These are phyloP conservation scores for Halichondria panicea DNA, from an alignment of 37 sponge, comb jelly and placozoan species.

Conservation along the genomic window DNA sequence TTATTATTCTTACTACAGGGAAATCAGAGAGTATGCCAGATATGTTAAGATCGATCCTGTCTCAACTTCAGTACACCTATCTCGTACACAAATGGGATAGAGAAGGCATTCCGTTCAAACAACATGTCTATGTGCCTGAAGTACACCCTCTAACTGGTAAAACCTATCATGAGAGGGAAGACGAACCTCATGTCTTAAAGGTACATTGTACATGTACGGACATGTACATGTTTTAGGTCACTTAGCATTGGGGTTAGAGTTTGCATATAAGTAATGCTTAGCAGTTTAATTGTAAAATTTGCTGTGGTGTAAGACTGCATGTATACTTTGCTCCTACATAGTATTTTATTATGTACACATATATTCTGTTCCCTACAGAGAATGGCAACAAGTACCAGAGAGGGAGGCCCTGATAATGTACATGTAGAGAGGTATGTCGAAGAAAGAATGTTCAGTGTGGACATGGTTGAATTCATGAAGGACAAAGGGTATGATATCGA, in stretches of 20 bases:
- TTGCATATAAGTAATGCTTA: not conserved
- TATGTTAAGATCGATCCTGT: conserved; percentile 7
- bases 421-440: conserved; percentile 22
- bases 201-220: not conserved
- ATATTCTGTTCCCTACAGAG: too few relatives aligned
- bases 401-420: conserved; percentile 14
- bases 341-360: too few relatives aligned
- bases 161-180: conserved; percentile 21
- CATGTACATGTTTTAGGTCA: not conserved
- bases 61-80: not conserved
- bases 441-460: conserved; percentile 4
- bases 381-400: conserved; percentile 4
- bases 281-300: not conserved
- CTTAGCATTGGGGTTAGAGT: not conserved
- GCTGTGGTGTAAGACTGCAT: too few relatives aligned
- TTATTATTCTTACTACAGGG: too few relatives aligned
- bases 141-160: not conserved
- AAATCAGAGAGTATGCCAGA: not conserved
- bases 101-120: conserved; percentile 3
- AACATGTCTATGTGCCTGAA: conserved; percentile 9
- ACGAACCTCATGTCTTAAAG: conserved; percentile 36
- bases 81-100: conserved; percentile 1
- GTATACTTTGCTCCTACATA: too few relatives aligned
- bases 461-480: conserved; percentile 11
- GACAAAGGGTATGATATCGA: conserved; percentile 4